phyloP scores from a whole-genome alignment of 2,113 vertebrate genomes.

The Amphilophus citrinellus region DNA sequence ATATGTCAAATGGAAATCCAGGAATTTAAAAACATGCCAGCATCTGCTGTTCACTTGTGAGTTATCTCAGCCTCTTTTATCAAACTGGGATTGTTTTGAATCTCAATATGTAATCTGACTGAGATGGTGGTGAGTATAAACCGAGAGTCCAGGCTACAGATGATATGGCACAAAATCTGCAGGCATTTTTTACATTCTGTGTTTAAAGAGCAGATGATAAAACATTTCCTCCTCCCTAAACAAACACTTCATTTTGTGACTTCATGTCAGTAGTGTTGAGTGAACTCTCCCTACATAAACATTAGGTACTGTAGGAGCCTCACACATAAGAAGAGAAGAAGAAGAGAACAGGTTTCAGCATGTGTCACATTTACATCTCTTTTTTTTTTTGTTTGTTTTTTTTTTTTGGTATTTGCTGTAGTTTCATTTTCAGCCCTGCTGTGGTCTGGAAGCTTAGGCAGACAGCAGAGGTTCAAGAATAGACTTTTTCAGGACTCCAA shows the following conservation, averaged over 20 bases:
- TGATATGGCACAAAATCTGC: neutral
- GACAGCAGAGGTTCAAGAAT: too few relatives aligned
- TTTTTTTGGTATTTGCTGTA: neutral
- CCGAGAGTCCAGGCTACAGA: neutral
- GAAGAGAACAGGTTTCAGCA: neutral
- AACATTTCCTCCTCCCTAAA: neutral
- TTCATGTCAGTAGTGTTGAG: neutral
- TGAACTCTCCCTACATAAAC: neutral
- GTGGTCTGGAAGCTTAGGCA: neutral
- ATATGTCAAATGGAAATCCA: neutral
- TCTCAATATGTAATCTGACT: neutral
- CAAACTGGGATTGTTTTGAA: neutral
- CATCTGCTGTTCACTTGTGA: too few relatives aligned
- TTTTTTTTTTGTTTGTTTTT: neutral
- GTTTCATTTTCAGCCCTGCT: neutral
- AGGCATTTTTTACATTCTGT: neutral
- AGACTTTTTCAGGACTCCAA: too few relatives aligned
- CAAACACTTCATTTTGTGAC: neutral
- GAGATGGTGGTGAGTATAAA: too few relatives aligned
- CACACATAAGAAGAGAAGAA: neutral
- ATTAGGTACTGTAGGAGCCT: neutral
- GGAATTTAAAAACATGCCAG: neutral
- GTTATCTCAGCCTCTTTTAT: too few relatives aligned
- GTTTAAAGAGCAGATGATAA: neutral
- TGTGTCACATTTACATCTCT: neutral